Evolutionary conservation across 2,113 vertebrate species (phyloP), one percentile per base, ranked within the genome.

Genomic region (Pluvianellus socialis): DNA sequence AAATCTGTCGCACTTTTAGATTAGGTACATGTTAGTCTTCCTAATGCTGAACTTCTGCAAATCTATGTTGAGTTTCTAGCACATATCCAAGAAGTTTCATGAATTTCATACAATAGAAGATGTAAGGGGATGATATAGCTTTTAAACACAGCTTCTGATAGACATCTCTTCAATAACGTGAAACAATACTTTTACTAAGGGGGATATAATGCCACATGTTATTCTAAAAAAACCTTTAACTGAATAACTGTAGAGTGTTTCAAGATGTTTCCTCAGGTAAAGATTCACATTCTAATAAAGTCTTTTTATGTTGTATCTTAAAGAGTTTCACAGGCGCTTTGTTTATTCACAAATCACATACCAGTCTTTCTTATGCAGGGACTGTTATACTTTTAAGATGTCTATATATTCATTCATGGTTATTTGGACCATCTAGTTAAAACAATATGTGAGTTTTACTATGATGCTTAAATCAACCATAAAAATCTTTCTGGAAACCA

Each of bases 141-240:
- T 95, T 97, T 94, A 85, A 89, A 76, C 17, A 50, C 18, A 90
- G 79, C 80, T 94, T 94, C 92, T 91, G 89, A 70, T 65, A 94
- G 16, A n/a, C 20, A 68, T 67, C 90, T 58, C 77, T 91, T 87
- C 83, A 92, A 76, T 52, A 93, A 81, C 49, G 76, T 47, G 73
- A 90, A 89, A 96, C 83, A 72, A 86, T 83, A 58, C 40, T 75
- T 88, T 84, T 77, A 94, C 44, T 89, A 75, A 76, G 80, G 40
- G 75, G 42, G 44, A 59, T 50, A 45, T 42, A 72, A 94, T 15
- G 81, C 53, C 71, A 96, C 27, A 33, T 71, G 27, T 76, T 70
- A 88, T 65, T 83, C 75, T 73, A 96, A 95, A 86, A 15, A 75
- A 96, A 68, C 21, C 47, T 95, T 96, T 63, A 90, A 42, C 17